Evolutionary conservation across 2,888 invertebrate species (phyloP).

Genomic region (Azorinus chamasolen): DNA sequence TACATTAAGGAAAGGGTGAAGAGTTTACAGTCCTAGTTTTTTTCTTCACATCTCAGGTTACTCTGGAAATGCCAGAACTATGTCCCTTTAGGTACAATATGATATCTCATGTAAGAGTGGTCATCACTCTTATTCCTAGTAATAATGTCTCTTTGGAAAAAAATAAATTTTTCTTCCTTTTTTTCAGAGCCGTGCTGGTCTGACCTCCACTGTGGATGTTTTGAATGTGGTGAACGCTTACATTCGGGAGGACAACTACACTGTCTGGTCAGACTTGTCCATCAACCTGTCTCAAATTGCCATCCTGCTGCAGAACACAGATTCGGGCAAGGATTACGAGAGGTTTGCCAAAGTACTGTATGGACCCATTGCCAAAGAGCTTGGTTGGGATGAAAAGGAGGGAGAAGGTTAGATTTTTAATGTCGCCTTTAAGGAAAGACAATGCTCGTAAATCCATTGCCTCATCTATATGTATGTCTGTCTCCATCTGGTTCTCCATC

Average conservation of each 20-base stretch:
- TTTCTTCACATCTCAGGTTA: no score
- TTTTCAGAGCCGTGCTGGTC: slow-evolving; percentile 90
- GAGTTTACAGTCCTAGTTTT: no score
- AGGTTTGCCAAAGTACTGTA: slow-evolving; percentile 92
- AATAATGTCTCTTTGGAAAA: no score
- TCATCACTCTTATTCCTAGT: no score
- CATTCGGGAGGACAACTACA: slow-evolving; percentile 95
- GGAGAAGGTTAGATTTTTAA: slow-evolving; percentile 93
- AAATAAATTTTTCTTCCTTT: no score
- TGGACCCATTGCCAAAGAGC: slow-evolving; percentile 90
- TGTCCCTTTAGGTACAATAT: no score
- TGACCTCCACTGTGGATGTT: slow-evolving; percentile 92
- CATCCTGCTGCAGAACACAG: slow-evolving; percentile 93
- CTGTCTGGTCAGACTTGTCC: slow-evolving; percentile 92
- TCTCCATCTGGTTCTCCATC: no score
- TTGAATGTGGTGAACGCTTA: slow-evolving; percentile 95
- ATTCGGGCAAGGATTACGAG: slow-evolving; percentile 91
- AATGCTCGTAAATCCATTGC: no score
- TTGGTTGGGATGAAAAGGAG: slow-evolving; percentile 95
- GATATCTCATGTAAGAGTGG: no score
- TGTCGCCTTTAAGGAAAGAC: neutral
- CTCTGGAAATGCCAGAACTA: no score
- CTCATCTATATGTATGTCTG: no score
- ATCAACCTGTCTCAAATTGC: slow-evolving; percentile 92
- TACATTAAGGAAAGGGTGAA: no score